Evolutionary conservation across 2,113 vertebrate genomes (phyloP), one percentile per base, ranked within the genome.

Genomic region (Athene noctua): DNA sequence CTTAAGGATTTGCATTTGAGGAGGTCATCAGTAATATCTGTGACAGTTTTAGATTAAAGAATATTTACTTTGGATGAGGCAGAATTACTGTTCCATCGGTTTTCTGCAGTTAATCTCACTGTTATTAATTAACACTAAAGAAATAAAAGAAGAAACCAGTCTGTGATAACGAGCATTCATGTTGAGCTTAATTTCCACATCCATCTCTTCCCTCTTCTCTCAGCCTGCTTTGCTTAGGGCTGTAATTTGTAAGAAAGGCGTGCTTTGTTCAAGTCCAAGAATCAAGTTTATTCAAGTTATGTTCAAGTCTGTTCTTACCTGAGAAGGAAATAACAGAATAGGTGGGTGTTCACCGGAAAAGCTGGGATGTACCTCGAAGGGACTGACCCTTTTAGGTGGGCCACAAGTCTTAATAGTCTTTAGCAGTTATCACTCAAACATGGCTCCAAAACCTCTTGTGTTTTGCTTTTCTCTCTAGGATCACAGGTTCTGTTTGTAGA

Each of bases 201-300:
- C 72, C 62, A 61, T 23, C 58, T 88, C 80, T 80, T 75, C 75
- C 67, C 55, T 61, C 29, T 91, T 62, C 74, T 82, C 75, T 95
- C 80, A 91, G 65, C 65, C 88, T 84, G 25, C 66, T 81, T 92
- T 88, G 94, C 94, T 97, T 65, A 92, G 70, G 96, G 95, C 86
- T 86, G 80, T 91, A 91, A 92, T 95, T 91, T 92, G 49, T 92
- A 81, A 94, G 92, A 92, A 94, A 92, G 83, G 38, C 81, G 70
- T 68, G 86, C 92, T 94, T 97, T 96, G 95, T 95, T 95, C 62
- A 26, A 54, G 46, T 65, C 88, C 82, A 92, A 75, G 86, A 94
- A 66, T 94, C 95, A 92, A 94, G 92, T 97, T 93, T 84, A 68
- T 93, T 97, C 96, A 95, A 68, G 88, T 96, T 96, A 59, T 40